These are phyloP conservation scores for Ectemnius cavifrons DNA, from an alignment of 2,888 invertebrate species.

Conservation along the genomic window DNA sequence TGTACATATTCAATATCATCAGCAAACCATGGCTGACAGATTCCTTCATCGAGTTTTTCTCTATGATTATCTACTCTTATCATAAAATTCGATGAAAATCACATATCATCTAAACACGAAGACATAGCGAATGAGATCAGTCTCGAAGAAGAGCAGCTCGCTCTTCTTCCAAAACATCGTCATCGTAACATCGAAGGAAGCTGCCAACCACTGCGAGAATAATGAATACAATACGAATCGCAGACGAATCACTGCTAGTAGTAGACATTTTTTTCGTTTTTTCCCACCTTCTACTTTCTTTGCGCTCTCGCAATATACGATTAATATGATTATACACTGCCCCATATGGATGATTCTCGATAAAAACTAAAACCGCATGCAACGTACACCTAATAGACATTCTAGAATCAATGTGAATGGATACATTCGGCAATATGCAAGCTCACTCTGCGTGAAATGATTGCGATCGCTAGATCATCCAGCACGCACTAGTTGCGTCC, in stretches of 20 bases:
- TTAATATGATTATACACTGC: slow-evolving; percentile 9
- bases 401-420: slow-evolving; percentile 38
- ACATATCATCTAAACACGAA: not conserved
- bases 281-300: slow-evolving; percentile 15
- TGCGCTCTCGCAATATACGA: slow-evolving; percentile 33
- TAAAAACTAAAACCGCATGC: slow-evolving; percentile 60
- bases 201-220: slow-evolving; percentile 20
- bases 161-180: no score
- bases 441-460: slow-evolving; percentile 51
- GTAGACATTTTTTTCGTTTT: slow-evolving; percentile 24
- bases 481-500: slow-evolving; percentile 21
- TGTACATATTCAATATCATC: slow-evolving; percentile 26
- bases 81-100: not conserved
- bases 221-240: slow-evolving; percentile 35
- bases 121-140: not conserved
- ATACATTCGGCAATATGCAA: slow-evolving; percentile 49
- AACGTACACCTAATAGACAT: slow-evolving; percentile 54
- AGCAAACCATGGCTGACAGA: slow-evolving; percentile 34
- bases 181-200: slow-evolving; percentile 21
- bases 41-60: slow-evolving; percentile 16
- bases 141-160: not conserved
- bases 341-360: slow-evolving; percentile 16
- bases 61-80: not conserved
- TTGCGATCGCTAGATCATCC: slow-evolving; percentile 34
- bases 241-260: slow-evolving; percentile 26